A percentile compares a stretch with the other conserved stretches of the same genome.
phyloP scores from a whole-genome alignment of 2,888 invertebrate genomes.

The Agrotis clavis region DNA sequence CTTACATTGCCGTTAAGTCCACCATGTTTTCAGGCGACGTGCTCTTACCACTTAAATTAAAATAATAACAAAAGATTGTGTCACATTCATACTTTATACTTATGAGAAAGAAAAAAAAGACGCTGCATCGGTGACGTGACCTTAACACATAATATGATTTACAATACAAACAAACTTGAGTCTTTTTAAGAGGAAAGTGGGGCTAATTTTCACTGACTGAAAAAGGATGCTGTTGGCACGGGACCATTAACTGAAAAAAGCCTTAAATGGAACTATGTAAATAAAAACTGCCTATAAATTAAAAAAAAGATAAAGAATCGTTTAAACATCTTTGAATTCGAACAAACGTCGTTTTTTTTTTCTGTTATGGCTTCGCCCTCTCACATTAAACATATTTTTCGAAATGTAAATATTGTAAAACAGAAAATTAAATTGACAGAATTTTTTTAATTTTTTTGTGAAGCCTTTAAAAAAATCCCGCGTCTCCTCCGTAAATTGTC shows the following conservation, averaged over 20 bases:
- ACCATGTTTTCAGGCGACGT: not conserved
- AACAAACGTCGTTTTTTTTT: too few relatives aligned
- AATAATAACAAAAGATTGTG: conserved; percentile 22
- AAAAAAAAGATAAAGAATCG: too few relatives aligned
- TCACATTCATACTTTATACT: conserved; percentile 22
- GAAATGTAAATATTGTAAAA: not conserved
- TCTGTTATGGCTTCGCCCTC: too few relatives aligned
- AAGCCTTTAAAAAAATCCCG: not conserved
- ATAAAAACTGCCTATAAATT: too few relatives aligned
- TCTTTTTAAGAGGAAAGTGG: conserved; percentile 1
- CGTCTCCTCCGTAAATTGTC: conserved; percentile 7
- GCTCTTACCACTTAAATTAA: conserved; percentile 5
- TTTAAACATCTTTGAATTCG: too few relatives aligned
- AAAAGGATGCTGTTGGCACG: not conserved
- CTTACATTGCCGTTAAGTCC: conserved; percentile 10
- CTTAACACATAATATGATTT: not conserved
- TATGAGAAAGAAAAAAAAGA: conserved; percentile 1
- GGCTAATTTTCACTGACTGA: not conserved
- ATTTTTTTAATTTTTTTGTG: too few relatives aligned
- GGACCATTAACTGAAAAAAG: not conserved
- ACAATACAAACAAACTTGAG: not conserved
- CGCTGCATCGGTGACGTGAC: conserved; percentile 4
- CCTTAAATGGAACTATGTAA: not conserved
- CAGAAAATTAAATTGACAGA: not conserved
- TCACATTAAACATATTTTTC: too few relatives aligned